Conservation (phyloP, 2,113 vertebrate species). For the Boulengeromyrus knoepffleri region DNA sequence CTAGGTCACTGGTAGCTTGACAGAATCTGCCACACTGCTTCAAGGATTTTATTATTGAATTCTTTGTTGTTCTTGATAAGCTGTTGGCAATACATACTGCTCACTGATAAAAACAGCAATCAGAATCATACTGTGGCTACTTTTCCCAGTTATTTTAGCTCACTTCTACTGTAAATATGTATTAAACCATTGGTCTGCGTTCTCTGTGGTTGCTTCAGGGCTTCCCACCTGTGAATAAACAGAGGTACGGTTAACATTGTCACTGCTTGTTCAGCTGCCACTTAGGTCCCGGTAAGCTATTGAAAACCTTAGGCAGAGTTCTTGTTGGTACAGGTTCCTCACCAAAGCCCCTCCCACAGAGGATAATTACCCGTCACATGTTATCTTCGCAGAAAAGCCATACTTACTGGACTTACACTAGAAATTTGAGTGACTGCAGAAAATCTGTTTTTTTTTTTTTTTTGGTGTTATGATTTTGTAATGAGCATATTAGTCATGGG, state of each 20-base stretch:
- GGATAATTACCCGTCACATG: background rate
- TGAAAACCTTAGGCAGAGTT: background rate
- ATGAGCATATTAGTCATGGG: background rate
- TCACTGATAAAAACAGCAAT: background rate
- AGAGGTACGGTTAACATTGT: background rate
- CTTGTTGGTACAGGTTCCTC: background rate
- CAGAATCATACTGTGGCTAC: background rate
- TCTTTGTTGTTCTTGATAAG: background rate
- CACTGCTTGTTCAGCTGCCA: background rate
- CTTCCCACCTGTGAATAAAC: background rate
- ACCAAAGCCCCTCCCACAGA: slow-evolving; percentile 3
- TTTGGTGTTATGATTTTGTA: background rate
- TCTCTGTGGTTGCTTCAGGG: background rate
- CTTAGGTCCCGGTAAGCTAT: background rate
- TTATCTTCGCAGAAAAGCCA: background rate
- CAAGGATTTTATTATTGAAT: slow-evolving; percentile 2
- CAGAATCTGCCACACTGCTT: background rate
- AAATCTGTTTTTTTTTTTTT: background rate
- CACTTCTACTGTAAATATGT: background rate
- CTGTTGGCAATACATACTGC: background rate
- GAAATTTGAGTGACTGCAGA: background rate
- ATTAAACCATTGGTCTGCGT: background rate
- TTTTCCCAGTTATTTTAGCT: background rate
- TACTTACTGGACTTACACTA: background rate
- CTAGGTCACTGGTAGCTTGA: background rate